Evolutionary conservation across 2,113 vertebrate species (phyloP).

Genomic region (Daubentonia madagascariensis): DNA sequence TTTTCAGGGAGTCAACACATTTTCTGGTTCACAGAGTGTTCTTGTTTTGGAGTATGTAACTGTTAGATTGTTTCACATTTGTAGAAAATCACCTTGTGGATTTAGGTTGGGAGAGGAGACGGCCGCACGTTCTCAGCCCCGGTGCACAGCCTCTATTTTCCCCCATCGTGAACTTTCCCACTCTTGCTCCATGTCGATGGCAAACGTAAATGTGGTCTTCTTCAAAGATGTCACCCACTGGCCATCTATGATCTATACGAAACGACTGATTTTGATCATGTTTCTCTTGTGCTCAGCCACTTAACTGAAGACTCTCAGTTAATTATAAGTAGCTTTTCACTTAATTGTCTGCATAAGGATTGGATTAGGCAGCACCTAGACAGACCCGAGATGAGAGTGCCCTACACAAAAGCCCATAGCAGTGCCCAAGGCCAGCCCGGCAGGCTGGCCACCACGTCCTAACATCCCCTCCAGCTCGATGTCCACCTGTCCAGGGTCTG

Average conservation of each 20-base stretch:
- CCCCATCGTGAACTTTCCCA: too few species aligned
- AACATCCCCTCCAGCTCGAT: background rate
- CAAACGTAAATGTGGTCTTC: background rate
- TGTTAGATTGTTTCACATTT: background rate
- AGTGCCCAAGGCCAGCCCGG: background rate
- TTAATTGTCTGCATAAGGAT: background rate
- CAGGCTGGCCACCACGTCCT: background rate
- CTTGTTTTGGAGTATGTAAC: background rate
- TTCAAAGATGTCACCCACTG: background rate
- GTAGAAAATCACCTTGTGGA: background rate
- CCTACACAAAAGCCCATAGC: background rate
- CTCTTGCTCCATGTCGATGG: background rate
- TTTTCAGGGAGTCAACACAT: background rate
- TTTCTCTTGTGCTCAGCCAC: background rate
- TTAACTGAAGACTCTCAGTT: background rate
- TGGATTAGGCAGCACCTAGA: background rate
- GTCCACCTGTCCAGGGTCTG: too few species aligned
- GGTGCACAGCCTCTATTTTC: background rate
- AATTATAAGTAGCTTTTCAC: background rate
- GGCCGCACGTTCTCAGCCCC: background rate
- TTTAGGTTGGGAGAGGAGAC: background rate
- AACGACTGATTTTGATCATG: background rate
- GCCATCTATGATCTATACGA: background rate
- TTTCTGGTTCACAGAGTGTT: background rate
- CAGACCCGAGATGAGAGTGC: background rate